Base-by-base conservation (phyloP, 1,140 invertebrate genomes). In the Brachionus asplanchnoidis region DNA sequence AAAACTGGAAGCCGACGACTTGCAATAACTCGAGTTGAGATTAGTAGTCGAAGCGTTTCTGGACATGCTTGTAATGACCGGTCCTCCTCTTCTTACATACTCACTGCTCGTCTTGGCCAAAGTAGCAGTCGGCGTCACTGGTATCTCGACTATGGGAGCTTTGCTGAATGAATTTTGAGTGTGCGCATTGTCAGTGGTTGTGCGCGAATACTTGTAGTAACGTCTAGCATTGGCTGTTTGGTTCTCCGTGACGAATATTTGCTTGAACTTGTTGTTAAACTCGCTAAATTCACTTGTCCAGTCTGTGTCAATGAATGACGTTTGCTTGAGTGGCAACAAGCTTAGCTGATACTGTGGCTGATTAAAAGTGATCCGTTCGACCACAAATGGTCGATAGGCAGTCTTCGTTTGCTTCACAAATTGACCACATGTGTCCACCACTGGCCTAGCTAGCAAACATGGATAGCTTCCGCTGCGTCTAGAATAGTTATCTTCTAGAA, bases 171-270 rank as follows among this genome's bases (percentile, higher is more conserved):
- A 14, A 26, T 32, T 73, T n/a, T 0, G 11, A 3, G 14, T 17
- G n/a, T 28, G 65, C 0, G 3, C n/a, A 20, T 80, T 82, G 28
- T 82, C 79, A 26, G 36, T 82, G n/a, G 17, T 44, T 42, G 79
- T 82, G 23, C 53, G 50, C 20, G 79, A 82, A 12, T 82, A 82
- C n/a, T 82, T 82, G n/a, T 82, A 82, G 23, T 65, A 82, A 2
- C 79, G 36, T 82, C 60, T 53, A 3, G 79, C 40, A 0, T 68
- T 82, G 12, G 32, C 53, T 3, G 36, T 17, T 65, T 82, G 32
- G 20, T 40, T 82, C 8, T 26, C 44, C 0, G 14, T 12, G 23
- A 42, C 79, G 23, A 82, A 82, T 36, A 82, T 11, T 46, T 82
- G 32, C 32, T 65, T 82, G 40, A 82, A 82, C 65, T 82, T 82